Evolutionary conservation across 2,888 invertebrate species (phyloP).

Genomic region (Theretra japonica): DNA sequence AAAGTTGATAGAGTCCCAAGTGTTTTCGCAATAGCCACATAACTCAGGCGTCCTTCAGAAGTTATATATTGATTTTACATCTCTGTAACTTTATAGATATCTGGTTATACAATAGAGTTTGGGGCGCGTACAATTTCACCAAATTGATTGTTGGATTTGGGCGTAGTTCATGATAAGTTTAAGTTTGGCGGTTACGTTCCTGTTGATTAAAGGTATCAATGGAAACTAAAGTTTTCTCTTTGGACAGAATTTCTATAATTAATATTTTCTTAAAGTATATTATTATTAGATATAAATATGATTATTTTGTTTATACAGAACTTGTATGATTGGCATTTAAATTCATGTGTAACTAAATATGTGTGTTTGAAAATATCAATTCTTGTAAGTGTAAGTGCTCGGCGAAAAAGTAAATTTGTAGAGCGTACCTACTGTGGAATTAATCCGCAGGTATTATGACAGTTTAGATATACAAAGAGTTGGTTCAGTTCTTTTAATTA

Average conservation of each 20-base stretch:
- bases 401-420: neutral
- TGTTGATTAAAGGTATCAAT: conserved; percentile 1
- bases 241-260: neutral
- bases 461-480: too few relatives aligned
- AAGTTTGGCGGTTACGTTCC: conserved; percentile 1
- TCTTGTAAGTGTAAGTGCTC: too few relatives aligned
- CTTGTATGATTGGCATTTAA: too few relatives aligned
- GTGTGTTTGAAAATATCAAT: too few relatives aligned
- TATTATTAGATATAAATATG: too few relatives aligned
- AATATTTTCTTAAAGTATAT: neutral
- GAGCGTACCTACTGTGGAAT: neutral
- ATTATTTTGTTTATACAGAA: too few relatives aligned
- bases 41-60: conserved; percentile 28
- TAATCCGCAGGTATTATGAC: too few relatives aligned
- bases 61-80: conserved; percentile 29
- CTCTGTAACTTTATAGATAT: neutral
- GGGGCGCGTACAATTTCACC: neutral
- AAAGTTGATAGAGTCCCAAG: conserved; percentile 23
- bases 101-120: conserved; percentile 1
- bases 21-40: conserved; percentile 6
- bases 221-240: neutral
- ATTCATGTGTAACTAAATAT: too few relatives aligned
- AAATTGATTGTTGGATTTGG: conserved; percentile 5
- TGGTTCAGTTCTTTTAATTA: neutral
- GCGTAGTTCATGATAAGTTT: neutral